Percentiles rank a stretch among this genome's conserved stretches.
Conservation (phyloP, 2,888 invertebrate species). For the Ormyrus labotus region DNA sequence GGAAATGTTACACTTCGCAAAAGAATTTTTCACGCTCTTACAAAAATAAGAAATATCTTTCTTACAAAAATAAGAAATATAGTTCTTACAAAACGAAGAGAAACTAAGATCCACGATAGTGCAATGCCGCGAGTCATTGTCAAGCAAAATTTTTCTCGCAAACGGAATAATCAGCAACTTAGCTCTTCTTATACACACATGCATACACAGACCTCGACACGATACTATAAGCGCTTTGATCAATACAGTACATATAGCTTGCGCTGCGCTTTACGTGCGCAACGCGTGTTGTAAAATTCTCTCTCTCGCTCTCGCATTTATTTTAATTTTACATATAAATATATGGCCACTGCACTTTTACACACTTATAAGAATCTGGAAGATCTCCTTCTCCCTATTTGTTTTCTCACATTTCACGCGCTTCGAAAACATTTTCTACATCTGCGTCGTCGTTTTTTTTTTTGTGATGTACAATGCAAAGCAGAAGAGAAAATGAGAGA, state of each 20-base stretch:
- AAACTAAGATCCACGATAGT: no score
- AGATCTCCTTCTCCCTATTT: neutral
- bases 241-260: slow-evolving; percentile 28
- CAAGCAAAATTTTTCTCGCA: neutral
- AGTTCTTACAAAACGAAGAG: no score
- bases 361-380: slow-evolving; percentile 14
- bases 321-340: slow-evolving; percentile 48
- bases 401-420: neutral
- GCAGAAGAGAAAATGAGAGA: slow-evolving; percentile 5
- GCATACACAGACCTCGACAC: slow-evolving; percentile 10
- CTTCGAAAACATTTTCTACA: neutral
- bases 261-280: neutral
- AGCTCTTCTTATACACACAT: slow-evolving; percentile 8
- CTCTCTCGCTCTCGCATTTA: slow-evolving; percentile 10
- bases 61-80: no score
- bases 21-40: no score
- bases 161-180: neutral
- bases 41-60: no score
- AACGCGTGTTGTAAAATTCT: slow-evolving; percentile 9
- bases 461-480: slow-evolving; percentile 15
- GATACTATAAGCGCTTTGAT: slow-evolving; percentile 47
- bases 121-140: neutral
- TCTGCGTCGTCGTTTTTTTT: neutral
- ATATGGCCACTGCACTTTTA: slow-evolving; percentile 53
- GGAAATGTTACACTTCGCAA: neutral